phyloP scores from a whole-genome alignment of 2,888 invertebrate species.

The Lasioglossum marginatum region DNA sequence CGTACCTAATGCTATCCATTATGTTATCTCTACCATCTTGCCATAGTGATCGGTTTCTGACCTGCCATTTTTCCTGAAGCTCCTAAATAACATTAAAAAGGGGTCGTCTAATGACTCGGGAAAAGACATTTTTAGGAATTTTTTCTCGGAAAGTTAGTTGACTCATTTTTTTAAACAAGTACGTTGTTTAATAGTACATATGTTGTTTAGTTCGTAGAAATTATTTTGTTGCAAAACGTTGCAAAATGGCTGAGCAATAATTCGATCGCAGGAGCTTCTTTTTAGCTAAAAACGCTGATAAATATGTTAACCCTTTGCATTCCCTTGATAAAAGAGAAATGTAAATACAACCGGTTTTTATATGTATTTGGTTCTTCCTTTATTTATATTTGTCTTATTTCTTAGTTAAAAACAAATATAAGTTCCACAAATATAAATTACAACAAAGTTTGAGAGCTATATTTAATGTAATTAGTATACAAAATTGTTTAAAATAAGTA shows the following conservation, averaged over 20 bases:
- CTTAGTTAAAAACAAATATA: no score
- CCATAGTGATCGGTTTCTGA: conserved; percentile 2
- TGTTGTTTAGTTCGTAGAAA: not conserved
- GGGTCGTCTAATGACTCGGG: not conserved
- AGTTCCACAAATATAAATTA: no score
- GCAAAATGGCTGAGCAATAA: not conserved
- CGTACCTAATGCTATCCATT: conserved; percentile 55
- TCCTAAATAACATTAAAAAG: not conserved
- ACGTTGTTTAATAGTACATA: not conserved
- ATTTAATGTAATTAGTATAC: no score
- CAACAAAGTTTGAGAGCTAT: no score
- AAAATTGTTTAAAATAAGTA: no score
- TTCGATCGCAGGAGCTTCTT: not conserved
- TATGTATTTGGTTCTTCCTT: no score
- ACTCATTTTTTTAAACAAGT: not conserved
- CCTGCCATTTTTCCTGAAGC: not conserved
- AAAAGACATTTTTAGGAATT: not conserved
- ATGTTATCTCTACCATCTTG: conserved; percentile 45
- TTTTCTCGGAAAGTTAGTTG: not conserved
- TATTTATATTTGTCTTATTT: no score
- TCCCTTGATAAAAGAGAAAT: no score
- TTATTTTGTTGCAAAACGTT: not conserved
- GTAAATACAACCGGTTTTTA: no score
- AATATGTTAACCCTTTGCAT: no score
- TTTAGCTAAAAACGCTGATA: not conserved